Evolutionary conservation across 1,140 invertebrate species (phyloP).

Genomic region (Vollenhovia emeryi): DNA sequence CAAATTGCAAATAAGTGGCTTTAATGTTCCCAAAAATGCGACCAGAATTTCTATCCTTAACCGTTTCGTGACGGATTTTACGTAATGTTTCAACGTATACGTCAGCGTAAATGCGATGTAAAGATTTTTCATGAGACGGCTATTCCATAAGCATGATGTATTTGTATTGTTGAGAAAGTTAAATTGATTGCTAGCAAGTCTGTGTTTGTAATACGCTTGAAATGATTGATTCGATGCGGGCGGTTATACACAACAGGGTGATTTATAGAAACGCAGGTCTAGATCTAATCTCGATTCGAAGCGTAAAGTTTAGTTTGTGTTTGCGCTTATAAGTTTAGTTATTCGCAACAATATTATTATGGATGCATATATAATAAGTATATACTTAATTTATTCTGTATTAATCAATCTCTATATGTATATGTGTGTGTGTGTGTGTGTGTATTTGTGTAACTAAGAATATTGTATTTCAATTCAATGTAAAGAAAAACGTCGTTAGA

Average conservation of each 20-base stretch:
- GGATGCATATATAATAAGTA: neutral
- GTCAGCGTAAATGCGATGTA: neutral
- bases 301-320: neutral
- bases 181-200: conserved; percentile 7
- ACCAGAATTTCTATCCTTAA: neutral
- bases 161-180: conserved; percentile 1
- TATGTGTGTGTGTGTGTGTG: too few species aligned
- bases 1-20: neutral
- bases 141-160: neutral
- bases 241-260: neutral
- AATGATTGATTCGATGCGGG: conserved; percentile 2
- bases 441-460: too few species aligned
- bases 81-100: neutral
- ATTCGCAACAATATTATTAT: neutral
- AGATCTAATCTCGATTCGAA: neutral
- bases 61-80: neutral
- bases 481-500: neutral
- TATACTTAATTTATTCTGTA: neutral
- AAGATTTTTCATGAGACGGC: conserved; percentile 3
- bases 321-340: neutral
- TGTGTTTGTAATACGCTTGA: neutral
- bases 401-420: too few species aligned
- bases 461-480: neutral
- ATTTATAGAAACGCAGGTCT: neutral
- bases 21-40: neutral